Base-by-base conservation (phyloP, 2,888 invertebrate genomes). In the Frankliniella fusca region DNA sequence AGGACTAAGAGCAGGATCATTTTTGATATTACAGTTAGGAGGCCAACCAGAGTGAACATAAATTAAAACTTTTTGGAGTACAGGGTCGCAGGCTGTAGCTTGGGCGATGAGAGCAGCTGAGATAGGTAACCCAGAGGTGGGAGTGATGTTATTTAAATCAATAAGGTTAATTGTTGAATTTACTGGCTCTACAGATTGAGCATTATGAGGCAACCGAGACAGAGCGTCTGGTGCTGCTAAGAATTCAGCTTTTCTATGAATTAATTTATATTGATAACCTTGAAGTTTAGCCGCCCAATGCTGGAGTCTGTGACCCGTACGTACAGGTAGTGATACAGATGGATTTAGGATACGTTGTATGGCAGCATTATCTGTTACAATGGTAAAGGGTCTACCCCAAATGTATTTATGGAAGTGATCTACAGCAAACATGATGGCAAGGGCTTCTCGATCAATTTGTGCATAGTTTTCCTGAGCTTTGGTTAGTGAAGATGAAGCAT, bases 311-410 rank as follows among this genome's bases (percentile, higher is more conserved):
- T 28, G n/a, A 0, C 65, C 81, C 5, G 80, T 23, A 12, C 27
- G 23, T 0, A 54, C 48, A 3, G 82, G 80, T 3, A 81, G 28
- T 3, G 23, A 11, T 23, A 81, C 81, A 20, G 15, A 9, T 48
- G 23, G 3, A 48, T 49, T 3, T 8, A 82, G 81, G 49, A 83
- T 81, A 0, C 50, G 49, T 20, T n/a, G 11, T 23, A 83, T 23
- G 15, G 82, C 82, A 38, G 38, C 27, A 50, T 83, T 70, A 65
- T 83, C 83, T 0, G 83, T 82, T 1, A 81, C 76, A 15, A 81
- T 11, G 11, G 38, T 48, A 48, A 83, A 82, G 38, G 49, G 20
- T 81, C 61, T 15, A 0, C 80, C 82, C 61, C 50, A 82, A 12
- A 82, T 9, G n/a, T n/a, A 81, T 12, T 38, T 81, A 50, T 81